Conservation (phyloP, 2,888 invertebrate species). For the Yponomeuta malinellus region DNA sequence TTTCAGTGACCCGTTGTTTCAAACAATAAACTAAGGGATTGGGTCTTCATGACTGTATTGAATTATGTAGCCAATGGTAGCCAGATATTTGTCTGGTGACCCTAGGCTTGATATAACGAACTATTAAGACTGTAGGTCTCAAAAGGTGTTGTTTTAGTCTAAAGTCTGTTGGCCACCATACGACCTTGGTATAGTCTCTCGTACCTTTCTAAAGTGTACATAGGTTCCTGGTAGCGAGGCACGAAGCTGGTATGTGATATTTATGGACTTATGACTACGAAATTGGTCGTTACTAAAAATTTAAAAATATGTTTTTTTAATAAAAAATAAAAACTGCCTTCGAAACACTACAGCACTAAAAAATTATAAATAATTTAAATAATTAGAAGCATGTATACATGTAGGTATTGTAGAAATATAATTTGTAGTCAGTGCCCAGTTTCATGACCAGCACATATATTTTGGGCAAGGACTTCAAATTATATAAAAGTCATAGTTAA, state of each 20-base stretch:
- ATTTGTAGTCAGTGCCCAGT: no score
- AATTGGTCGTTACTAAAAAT: no score
- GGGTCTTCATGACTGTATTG: background rate
- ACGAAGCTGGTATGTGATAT: background rate
- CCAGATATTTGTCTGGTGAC: background rate
- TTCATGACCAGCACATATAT: no score
- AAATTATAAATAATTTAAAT: no score
- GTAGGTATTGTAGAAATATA: no score
- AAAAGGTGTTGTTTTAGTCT: background rate
- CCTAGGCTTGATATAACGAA: background rate
- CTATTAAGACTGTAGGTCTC: background rate
- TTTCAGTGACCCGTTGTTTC: background rate
- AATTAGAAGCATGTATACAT: no score
- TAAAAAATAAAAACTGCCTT: no score
- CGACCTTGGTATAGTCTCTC: background rate
- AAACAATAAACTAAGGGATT: background rate
- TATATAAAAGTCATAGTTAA: no score
- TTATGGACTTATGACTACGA: background rate
- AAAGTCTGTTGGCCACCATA: background rate
- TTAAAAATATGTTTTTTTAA: no score
- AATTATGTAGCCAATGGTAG: background rate
- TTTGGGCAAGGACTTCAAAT: no score
- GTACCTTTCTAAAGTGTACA: constrained; percentile 1
- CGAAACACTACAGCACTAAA: no score
- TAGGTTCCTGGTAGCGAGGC: background rate